A percentile compares a stretch with the other conserved stretches of the same genome.
These are phyloP conservation scores for Ormyrus nitidulus DNA, from an alignment of 2,888 invertebrate genomes.

Conservation along the genomic window DNA sequence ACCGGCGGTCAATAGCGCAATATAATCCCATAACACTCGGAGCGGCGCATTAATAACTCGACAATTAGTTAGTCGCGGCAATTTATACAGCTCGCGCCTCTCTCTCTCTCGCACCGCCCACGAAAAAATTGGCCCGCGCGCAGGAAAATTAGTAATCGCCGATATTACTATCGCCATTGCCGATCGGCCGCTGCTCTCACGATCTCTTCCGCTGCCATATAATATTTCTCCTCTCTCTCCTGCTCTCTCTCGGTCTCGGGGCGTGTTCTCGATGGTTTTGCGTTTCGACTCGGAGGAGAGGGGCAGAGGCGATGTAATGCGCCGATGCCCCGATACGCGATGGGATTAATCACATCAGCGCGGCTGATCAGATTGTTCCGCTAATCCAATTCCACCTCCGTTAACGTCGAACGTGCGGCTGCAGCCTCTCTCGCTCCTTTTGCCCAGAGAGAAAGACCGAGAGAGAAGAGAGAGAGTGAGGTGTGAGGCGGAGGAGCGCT, in stretches of 20 bases:
- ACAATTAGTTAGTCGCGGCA: conserved; percentile 43
- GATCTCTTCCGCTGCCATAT: conserved; percentile 23
- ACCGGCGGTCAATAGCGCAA: too few relatives aligned
- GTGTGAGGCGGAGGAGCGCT: conserved; percentile 5
- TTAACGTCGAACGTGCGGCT: conserved; percentile 58
- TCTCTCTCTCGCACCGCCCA: background rate
- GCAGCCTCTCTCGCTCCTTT: background rate
- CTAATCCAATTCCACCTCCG: conserved; percentile 72
- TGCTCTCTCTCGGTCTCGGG: conserved; percentile 46
- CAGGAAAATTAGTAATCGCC: conserved; percentile 54
- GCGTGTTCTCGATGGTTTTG: conserved; percentile 64
- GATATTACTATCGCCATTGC: conserved; percentile 54
- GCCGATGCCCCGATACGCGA: conserved; percentile 66
- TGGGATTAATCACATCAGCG: conserved; percentile 73
- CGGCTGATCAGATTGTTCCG: conserved; percentile 71
- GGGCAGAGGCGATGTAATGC: conserved; percentile 54
- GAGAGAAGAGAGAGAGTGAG: too few relatives aligned
- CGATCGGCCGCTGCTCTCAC: conserved; percentile 55
- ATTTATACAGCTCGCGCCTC: conserved; percentile 19
- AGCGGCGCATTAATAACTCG: conserved; percentile 48
- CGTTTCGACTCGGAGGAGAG: conserved; percentile 54
- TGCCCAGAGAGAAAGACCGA: too few relatives aligned
- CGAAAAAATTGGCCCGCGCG: conserved; percentile 30
- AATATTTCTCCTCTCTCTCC: conserved; percentile 40
- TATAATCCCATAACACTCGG: background rate